Conservation (phyloP, 2,797 vertebrate genomes). For the Chanos chanos region DNA sequence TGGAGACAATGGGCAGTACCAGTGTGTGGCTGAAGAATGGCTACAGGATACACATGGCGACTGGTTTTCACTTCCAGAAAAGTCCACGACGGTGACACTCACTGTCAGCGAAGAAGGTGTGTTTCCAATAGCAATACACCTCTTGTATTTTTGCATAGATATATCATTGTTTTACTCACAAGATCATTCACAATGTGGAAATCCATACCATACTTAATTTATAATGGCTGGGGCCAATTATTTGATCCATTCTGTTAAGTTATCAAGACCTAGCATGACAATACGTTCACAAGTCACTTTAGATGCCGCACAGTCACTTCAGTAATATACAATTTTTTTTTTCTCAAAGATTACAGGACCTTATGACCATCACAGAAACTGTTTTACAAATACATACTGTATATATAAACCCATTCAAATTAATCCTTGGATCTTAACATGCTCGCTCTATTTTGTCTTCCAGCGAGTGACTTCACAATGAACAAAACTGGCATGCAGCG, state of each 20-base stretch:
- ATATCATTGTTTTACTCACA: not conserved
- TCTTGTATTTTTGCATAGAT: not conserved
- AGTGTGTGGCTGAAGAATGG: constrained; percentile 67
- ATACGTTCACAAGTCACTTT: too few species aligned
- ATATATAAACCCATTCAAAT: not conserved
- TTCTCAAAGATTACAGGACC: too few species aligned
- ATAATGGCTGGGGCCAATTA: too few species aligned
- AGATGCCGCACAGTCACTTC: too few species aligned
- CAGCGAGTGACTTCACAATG: constrained; percentile 42
- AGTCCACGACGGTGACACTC: constrained; percentile 33
- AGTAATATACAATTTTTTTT: too few species aligned
- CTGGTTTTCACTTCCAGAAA: constrained; percentile 56
- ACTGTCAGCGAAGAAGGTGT: constrained; percentile 57
- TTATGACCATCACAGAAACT: too few species aligned
- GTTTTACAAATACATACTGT: not conserved
- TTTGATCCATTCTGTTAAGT: too few species aligned
- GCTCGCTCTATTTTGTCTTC: not conserved
- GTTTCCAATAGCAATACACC: not conserved
- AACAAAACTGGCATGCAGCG: constrained; percentile 2
- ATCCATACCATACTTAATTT: too few species aligned
- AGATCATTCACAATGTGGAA: not conserved
- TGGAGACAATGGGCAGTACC: constrained; percentile 60
- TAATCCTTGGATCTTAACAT: not conserved
- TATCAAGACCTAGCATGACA: too few species aligned
- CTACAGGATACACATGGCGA: constrained; percentile 57